phyloP scores from a whole-genome alignment of 2,113 vertebrate species.

The Reinhardtius hippoglossoides region DNA sequence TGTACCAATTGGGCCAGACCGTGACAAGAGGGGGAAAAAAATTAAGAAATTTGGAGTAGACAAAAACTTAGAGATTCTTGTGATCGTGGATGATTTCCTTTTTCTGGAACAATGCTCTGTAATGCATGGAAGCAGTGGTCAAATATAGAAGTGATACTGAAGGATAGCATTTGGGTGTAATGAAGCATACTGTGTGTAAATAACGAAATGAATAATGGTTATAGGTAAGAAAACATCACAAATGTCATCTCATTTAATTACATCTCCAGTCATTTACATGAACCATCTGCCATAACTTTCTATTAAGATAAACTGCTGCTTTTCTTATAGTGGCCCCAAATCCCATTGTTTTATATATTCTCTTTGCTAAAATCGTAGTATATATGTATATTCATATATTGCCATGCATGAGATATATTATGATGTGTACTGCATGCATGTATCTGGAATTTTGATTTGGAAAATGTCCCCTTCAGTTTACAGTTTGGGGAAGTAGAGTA shows the following conservation, averaged over 20 bases:
- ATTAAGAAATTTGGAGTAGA: not conserved
- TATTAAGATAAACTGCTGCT: too few relatives aligned
- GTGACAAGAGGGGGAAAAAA: constrained; percentile 2
- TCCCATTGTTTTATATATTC: too few relatives aligned
- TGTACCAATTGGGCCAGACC: constrained; percentile 86
- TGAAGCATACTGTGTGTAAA: not conserved
- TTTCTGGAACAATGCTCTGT: too few relatives aligned
- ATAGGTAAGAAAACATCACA: constrained; percentile 11
- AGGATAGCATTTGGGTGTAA: not conserved
- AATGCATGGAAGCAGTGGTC: too few relatives aligned
- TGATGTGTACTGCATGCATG: constrained; percentile 61
- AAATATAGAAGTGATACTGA: too few relatives aligned
- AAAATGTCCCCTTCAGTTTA: not conserved
- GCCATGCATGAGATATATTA: constrained; percentile 51
- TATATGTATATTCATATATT: not conserved
- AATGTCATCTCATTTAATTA: constrained; percentile 9
- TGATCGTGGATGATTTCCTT: too few relatives aligned
- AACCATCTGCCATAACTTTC: not conserved
- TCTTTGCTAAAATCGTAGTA: too few relatives aligned
- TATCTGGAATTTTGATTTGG: not conserved
- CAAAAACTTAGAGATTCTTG: too few relatives aligned
- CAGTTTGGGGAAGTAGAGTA: not conserved
- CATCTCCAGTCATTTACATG: constrained; percentile 16
- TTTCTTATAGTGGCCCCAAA: too few relatives aligned
- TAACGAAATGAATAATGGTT: not conserved